A percentile compares a stretch with the other conserved stretches of the same genome.
Conservation (phyloP, 2,888 invertebrate species). For the Ectropis crepuscularia region DNA sequence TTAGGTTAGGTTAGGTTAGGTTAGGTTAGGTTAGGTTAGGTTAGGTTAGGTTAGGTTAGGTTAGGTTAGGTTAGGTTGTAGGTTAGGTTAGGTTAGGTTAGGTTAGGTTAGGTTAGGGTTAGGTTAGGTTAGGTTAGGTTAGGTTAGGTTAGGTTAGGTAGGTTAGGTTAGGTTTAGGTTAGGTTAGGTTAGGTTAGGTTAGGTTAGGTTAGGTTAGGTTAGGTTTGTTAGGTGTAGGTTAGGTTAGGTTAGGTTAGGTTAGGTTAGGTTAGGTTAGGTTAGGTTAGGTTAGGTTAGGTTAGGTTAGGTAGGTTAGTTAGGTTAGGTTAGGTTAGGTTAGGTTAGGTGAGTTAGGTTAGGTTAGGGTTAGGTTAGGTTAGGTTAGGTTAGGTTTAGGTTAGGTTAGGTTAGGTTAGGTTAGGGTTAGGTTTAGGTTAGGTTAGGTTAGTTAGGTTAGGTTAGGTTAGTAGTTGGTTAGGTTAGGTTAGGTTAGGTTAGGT, state of each 20-base stretch:
- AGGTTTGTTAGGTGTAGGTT: conserved; percentile 34
- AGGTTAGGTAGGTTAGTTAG: conserved; percentile 25
- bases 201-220: conserved; percentile 36
- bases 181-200: conserved; percentile 20
- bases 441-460: conserved; percentile 33
- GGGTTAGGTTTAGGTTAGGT: conserved; percentile 33
- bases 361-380: conserved; percentile 33
- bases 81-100: conserved; percentile 21
- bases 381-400: conserved; percentile 20
- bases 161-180: conserved; percentile 18
- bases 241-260: conserved; percentile 30
- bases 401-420: conserved; percentile 19
- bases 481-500: conserved; percentile 27
- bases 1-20: conserved; percentile 6
- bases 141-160: conserved; percentile 25
- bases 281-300: conserved; percentile 37
- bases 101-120: conserved; percentile 13
- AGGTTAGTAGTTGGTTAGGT: conserved; percentile 29
- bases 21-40: conserved; percentile 13
- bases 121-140: conserved; percentile 25
- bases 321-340: conserved; percentile 23
- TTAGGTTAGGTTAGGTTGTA: conserved; percentile 20
- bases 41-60: conserved; percentile 19
- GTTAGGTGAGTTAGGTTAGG: conserved; percentile 29
- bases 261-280: conserved; percentile 35